Conservation (phyloP, 2,113 vertebrate species). For the Lycocorax pyrrhopterus region DNA sequence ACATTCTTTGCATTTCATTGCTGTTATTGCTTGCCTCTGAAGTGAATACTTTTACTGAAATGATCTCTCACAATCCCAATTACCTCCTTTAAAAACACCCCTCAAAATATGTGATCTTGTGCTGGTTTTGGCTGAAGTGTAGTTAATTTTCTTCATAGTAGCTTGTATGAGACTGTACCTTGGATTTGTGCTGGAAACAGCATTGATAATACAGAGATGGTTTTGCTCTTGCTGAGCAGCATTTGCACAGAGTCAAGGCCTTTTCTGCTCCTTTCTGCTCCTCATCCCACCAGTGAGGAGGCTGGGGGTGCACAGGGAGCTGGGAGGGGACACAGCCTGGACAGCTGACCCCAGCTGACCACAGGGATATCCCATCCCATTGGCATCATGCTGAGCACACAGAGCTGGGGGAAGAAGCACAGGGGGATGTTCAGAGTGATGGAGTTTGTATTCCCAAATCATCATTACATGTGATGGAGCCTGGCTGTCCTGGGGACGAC, state of each 20-base stretch:
- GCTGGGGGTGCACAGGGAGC: neutral
- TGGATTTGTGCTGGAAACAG: neutral
- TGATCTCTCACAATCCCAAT: neutral
- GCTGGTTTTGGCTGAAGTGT: neutral
- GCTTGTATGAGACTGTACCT: neutral
- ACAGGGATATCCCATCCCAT: neutral
- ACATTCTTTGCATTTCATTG: neutral
- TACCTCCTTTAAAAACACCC: neutral
- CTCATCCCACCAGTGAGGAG: neutral
- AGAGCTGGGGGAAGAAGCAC: neutral
- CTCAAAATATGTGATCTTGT: neutral
- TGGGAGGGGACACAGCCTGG: neutral
- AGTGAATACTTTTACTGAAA: neutral
- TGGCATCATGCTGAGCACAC: neutral
- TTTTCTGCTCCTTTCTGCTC: neutral
- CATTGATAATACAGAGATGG: fast-evolving
- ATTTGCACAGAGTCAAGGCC: neutral
- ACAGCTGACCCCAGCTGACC: neutral
- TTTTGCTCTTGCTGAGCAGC: neutral
- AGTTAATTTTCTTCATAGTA: neutral
- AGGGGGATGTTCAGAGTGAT: neutral
- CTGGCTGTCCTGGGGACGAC: neutral
- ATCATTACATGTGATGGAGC: neutral
- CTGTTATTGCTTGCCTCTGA: neutral
- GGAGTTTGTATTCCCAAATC: too few species aligned